Conservation (phyloP, 2,797 vertebrate species). For the Xenops minutus region DNA sequence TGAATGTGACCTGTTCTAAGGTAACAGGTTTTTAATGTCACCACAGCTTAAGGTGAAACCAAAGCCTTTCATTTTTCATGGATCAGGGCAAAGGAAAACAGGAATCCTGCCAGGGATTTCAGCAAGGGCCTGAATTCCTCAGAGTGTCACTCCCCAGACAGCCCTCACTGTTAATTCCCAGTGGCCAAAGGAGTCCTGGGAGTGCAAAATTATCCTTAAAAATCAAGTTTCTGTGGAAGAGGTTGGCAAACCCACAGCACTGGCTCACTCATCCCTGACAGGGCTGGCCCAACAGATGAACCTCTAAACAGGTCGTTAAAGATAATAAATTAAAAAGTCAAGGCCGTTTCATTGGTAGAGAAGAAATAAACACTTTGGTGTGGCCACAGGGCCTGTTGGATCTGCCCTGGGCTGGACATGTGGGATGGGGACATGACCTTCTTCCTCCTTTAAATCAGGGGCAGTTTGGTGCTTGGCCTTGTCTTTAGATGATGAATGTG, state of each 20-base stretch:
- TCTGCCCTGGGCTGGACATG: not conserved
- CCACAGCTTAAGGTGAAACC: not conserved
- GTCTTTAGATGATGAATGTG: not conserved
- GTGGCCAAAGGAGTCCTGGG: not conserved
- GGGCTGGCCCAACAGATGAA: not conserved
- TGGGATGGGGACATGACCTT: not conserved
- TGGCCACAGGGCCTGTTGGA: not conserved
- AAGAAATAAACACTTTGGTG: not conserved
- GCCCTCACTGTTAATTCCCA: not conserved
- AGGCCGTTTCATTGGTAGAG: not conserved
- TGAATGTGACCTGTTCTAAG: not conserved
- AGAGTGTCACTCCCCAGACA: not conserved
- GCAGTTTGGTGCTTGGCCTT: not conserved
- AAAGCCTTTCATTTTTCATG: not conserved
- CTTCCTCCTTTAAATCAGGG: not conserved
- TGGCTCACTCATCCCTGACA: not conserved
- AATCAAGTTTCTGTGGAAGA: not conserved
- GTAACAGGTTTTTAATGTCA: not conserved
- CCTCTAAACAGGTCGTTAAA: not conserved
- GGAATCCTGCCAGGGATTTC: not conserved
- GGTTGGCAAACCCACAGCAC: not conserved
- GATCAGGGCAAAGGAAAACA: not conserved
- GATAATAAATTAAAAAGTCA: not conserved
- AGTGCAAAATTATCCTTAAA: not conserved
- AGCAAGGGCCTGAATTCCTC: not conserved